Evolutionary conservation across 1,140 invertebrate genomes (phyloP).

Genomic region (Zelostemma sp.): DNA sequence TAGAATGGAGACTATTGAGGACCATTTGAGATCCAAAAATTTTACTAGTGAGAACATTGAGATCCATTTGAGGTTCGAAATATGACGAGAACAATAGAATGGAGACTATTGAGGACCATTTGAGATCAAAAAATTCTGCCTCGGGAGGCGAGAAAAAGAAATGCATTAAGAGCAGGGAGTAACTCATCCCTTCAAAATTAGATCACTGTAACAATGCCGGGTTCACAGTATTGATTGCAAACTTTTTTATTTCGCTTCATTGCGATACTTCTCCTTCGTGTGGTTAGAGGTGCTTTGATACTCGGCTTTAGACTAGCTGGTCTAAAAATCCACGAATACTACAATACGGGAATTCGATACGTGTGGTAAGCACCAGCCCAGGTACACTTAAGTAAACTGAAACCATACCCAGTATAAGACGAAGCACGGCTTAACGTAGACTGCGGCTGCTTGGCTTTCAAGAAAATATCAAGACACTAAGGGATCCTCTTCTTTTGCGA

Average conservation of each 20-base stretch:
- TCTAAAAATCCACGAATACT: constrained; percentile 31
- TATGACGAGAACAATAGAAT: too few species aligned
- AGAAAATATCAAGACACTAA: constrained; percentile 44
- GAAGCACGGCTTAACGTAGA: constrained; percentile 41
- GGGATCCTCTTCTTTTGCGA: constrained; percentile 44
- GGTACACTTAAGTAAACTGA: constrained; percentile 52
- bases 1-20: too few species aligned
- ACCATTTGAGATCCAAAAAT: too few species aligned
- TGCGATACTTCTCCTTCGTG: constrained; percentile 31
- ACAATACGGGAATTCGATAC: constrained; percentile 46
- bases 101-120: too few species aligned
- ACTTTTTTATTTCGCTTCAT: constrained; percentile 36
- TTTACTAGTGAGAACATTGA: too few species aligned
- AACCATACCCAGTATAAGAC: constrained; percentile 43
- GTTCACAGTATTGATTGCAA: constrained; percentile 28
- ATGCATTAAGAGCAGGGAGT: too few species aligned
- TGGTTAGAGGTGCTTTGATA: too few species aligned
- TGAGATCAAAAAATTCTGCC: too few species aligned
- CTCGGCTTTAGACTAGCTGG: constrained; percentile 17
- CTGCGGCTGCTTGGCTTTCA: constrained; percentile 39
- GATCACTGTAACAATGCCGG: constrained; percentile 11
- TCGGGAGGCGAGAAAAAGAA: too few species aligned
- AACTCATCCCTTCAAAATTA: too few species aligned
- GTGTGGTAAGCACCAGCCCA: constrained; percentile 25
- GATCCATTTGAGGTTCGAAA: too few species aligned